phyloP scores from a whole-genome alignment of 2,113 vertebrate species.

The Noturus placidus region DNA sequence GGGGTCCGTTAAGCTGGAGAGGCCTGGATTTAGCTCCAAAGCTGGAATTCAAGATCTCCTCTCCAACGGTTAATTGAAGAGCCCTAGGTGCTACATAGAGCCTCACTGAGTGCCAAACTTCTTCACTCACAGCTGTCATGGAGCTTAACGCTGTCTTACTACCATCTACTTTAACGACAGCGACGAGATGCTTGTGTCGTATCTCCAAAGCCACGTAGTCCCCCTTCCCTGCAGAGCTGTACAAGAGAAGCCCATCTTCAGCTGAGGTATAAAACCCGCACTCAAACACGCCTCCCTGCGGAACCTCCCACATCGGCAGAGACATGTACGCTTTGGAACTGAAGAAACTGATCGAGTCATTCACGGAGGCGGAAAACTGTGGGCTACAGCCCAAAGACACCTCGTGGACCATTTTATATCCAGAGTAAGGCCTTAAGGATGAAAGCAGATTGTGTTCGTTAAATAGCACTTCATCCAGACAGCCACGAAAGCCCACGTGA shows the following conservation, averaged over 20 bases:
- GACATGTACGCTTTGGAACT: conserved; percentile 82
- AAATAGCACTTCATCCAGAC: conserved; percentile 79
- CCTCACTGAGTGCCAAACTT: conserved; percentile 76
- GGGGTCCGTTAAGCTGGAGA: conserved; percentile 69
- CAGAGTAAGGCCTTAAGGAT: conserved; percentile 76
- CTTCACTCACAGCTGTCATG: conserved; percentile 65
- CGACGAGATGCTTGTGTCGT: conserved; percentile 73
- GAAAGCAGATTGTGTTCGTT: conserved; percentile 78
- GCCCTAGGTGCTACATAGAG: conserved; percentile 70
- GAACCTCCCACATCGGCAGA: conserved; percentile 75
- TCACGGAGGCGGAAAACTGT: conserved; percentile 82
- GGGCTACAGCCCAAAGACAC: conserved; percentile 82
- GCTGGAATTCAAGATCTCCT: conserved; percentile 68
- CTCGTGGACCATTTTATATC: conserved; percentile 78
- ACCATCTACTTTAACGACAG: conserved; percentile 65
- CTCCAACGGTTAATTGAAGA: conserved; percentile 75
- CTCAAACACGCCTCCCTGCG: conserved; percentile 69
- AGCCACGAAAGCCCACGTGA: conserved; percentile 75
- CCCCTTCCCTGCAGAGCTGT: conserved; percentile 70
- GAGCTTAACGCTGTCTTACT: conserved; percentile 73
- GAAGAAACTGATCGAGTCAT: conserved; percentile 83
- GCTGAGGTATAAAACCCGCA: conserved; percentile 73
- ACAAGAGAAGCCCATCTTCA: conserved; percentile 78
- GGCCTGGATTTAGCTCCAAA: conserved; percentile 62
- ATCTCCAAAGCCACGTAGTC: conserved; percentile 82